These are phyloP conservation scores for Uloborus diversus DNA, from an alignment of 1,140 invertebrate genomes.

Conservation along the genomic window DNA sequence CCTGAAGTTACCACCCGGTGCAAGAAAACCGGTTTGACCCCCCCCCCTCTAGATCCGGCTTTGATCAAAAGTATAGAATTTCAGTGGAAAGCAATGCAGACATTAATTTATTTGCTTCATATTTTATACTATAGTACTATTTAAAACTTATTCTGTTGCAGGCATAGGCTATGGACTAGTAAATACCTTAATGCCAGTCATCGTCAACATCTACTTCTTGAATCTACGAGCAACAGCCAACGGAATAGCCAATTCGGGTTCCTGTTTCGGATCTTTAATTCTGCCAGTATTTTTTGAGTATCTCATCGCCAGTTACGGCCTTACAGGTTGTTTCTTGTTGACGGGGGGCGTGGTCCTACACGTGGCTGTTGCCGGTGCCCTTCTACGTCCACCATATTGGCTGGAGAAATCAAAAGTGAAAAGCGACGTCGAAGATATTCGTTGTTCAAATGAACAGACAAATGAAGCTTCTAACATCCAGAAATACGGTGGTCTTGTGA, in stretches of 20 bases:
- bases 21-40: no score
- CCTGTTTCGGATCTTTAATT: conserved; percentile 82
- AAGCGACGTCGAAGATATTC: not conserved
- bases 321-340: conserved; percentile 69
- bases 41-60: no score
- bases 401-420: not conserved
- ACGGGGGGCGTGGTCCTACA: conserved; percentile 85
- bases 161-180: conserved; percentile 80
- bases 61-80: no score
- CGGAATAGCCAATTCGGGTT: conserved; percentile 88
- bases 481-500: no score
- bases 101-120: no score
- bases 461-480: no score
- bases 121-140: no score
- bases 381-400: conserved; percentile 72
- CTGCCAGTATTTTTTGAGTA: conserved; percentile 77
- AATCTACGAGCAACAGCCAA: conserved; percentile 82
- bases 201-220: conserved; percentile 87
- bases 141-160: conserved; percentile 65
- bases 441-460: no score
- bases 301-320: conserved; percentile 42
- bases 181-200: conserved; percentile 86
- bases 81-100: no score
- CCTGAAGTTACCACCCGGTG: no score
- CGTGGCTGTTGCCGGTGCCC: conserved; percentile 79